Evolutionary conservation across 2,113 vertebrate genomes (phyloP), one percentile per base, ranked within the genome.

Genomic region (Hoplias malabaricus): DNA sequence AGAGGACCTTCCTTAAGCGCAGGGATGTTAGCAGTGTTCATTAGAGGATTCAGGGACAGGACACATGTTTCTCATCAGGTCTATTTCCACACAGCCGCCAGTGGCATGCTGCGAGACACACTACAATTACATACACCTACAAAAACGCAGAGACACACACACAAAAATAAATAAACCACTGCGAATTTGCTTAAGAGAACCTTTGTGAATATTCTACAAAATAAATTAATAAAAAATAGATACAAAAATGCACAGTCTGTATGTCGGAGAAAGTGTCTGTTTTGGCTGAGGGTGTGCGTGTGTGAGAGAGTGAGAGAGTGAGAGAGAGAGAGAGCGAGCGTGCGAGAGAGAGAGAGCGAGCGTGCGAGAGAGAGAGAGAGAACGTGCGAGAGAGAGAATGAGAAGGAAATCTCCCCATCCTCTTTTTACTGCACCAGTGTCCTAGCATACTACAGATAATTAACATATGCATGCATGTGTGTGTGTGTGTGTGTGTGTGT

Each of bases 371-470:
- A 16, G 36, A 19, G 29, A 6, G 33, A 11, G 11, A 40, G 36
- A 38, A n/a, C 29, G 54, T 59, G 34, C 36, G 33, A 29, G 48
- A 53, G 48, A 25, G 38, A 68, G 65, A 50, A 38, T 10, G 33
- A 62, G 56, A 34, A 78, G 57, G 76, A 78, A 78, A 62, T 70
- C 77, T 78, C 68, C 65, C 77, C 77, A 72, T 79, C 62, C 69
- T 71, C 77, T 73, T 56, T 78, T 54, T 27, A 71, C 36, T 42
- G 69, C 42, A 59, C 69, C 77, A 79, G 77, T 72, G 77, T 72
- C 77, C n/a, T n/a, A n/a, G n/a, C n/a, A n/a, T n/a, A n/a, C n/a
- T n/a, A n/a, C n/a, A n/a, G n/a, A n/a, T n/a, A 50, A 43, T 10
- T 3, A 71, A 38, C 33, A 61, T 69, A n/a, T 67, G 67, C 43